Evolutionary conservation across 1,140 invertebrate genomes (phyloP), one percentile per base, ranked within the genome.

Genomic region (Leucophenga varia): DNA sequence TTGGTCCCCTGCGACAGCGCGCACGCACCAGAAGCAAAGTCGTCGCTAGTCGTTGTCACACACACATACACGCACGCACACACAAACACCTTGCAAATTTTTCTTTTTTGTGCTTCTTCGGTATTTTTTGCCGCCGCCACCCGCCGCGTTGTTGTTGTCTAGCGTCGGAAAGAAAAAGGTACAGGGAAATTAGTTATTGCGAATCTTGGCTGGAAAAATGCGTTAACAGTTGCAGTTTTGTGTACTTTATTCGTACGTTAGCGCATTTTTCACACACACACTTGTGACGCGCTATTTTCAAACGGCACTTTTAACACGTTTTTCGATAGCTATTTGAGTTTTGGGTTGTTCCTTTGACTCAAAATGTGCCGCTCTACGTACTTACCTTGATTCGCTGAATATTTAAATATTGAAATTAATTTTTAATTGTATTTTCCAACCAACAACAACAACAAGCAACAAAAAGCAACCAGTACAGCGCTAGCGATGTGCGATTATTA

Each of bases 11-110:
- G 43, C 49, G 60, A 63, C 54, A 63, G 60, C 60, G 32, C 32
- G 60, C 60, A 64, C 60, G 60, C 60, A 64, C 61, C 60, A 64
- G n/a, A 30, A 52, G 49, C 42, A 59, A 49, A 61, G 40, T 34
- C 52, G 52, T 56, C 47, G 55, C 30, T 9, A 17, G 41, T 58
- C 50, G 54, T 55, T 45, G 53, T 58, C 49, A 55, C 42, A 40
- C 47, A 61, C 55, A 47, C 46, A 35, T 22, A 44, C 47, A 51
- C 32, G 30, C 32, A 51, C 47, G 52, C 58, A 46, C 51, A 52
- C 57, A 49, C 35, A 49, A 54, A 55, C 54, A 63, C 61, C 61
- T 64, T 64, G 61, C 61, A 57, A 64, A 64, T 60, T 64, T 59
- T 64, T 64, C 46, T 60, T 56, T 54, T 56, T 59, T 56, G 37